Conservation (phyloP, 1,140 invertebrate species). For the Probaryconus sp. region DNA sequence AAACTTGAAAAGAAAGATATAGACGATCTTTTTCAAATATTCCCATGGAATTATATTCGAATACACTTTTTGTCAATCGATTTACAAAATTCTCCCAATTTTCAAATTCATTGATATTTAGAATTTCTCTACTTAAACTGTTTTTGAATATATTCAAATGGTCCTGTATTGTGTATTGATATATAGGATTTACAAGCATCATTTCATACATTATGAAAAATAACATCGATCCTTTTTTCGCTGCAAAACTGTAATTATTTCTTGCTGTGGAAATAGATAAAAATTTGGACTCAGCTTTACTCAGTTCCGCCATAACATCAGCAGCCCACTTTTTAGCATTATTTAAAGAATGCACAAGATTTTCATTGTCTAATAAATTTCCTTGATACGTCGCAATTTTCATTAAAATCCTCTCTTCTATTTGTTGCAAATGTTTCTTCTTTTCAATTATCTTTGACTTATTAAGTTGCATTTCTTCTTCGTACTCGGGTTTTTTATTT, state of each 20-base stretch:
- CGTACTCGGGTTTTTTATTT: conserved; percentile 88
- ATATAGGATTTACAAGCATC: conserved; percentile 92
- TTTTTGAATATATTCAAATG: conserved; percentile 89
- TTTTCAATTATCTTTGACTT: conserved; percentile 91
- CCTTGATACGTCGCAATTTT: conserved; percentile 90
- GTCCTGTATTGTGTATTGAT: conserved; percentile 90
- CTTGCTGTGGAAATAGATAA: conserved; percentile 88
- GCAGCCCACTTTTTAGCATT: conserved; percentile 90
- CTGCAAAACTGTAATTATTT: conserved; percentile 89
- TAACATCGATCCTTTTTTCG: conserved; percentile 89
- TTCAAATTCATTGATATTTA: conserved; percentile 84
- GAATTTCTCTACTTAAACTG: conserved; percentile 87
- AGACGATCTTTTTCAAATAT: conserved; percentile 95
- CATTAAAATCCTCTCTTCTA: conserved; percentile 89
- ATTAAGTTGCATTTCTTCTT: conserved; percentile 89
- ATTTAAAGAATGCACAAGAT: conserved; percentile 90
- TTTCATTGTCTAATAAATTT: conserved; percentile 94
- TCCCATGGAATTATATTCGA: conserved; percentile 92
- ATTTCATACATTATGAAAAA: conserved; percentile 93
- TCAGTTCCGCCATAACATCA: conserved; percentile 87
- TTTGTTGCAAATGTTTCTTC: conserved; percentile 87
- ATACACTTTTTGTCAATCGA: conserved; percentile 90
- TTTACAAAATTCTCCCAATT: conserved; percentile 89
- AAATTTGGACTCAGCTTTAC: conserved; percentile 84
- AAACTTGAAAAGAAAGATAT: conserved; percentile 93